These are phyloP conservation scores for Zaprionus lineosus DNA, from an alignment of 2,888 invertebrate species.

Conservation along the genomic window DNA sequence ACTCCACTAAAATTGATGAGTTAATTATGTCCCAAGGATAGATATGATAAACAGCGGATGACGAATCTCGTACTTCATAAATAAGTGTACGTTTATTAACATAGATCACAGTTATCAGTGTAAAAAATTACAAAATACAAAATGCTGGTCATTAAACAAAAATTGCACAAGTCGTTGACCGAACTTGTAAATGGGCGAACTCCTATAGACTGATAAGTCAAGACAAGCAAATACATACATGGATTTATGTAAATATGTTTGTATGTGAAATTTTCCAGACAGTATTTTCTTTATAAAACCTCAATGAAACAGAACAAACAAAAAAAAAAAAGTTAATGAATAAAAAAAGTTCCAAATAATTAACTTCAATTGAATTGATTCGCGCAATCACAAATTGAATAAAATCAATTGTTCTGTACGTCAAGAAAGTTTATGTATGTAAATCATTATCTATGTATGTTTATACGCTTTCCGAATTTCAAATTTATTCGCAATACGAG, in stretches of 20 bases:
- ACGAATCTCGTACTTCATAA: background rate
- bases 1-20: background rate
- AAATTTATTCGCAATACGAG: no score
- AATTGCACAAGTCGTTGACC: slow-evolving; percentile 31
- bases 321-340: no score
- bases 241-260: no score
- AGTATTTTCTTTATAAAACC: slow-evolving; percentile 1
- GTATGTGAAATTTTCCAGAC: no score
- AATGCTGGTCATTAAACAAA: slow-evolving; percentile 17
- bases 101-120: slow-evolving; percentile 19
- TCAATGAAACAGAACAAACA: no score
- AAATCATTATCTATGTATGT: background rate
- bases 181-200: slow-evolving; percentile 9
- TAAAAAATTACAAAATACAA: slow-evolving; percentile 20
- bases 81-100: slow-evolving; percentile 17
- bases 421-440: background rate
- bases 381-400: slow-evolving; percentile 21
- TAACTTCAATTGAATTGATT: slow-evolving; percentile 21
- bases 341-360: slow-evolving; percentile 16
- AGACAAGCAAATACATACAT: slow-evolving; percentile 24
- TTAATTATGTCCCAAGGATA: background rate
- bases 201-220: slow-evolving; percentile 27
- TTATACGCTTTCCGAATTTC: no score
- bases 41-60: background rate
- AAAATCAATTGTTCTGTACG: slow-evolving; percentile 24